Evolutionary conservation across 2,113 vertebrate genomes (phyloP).

Genomic region (Pomatorhinus ruficollis): DNA sequence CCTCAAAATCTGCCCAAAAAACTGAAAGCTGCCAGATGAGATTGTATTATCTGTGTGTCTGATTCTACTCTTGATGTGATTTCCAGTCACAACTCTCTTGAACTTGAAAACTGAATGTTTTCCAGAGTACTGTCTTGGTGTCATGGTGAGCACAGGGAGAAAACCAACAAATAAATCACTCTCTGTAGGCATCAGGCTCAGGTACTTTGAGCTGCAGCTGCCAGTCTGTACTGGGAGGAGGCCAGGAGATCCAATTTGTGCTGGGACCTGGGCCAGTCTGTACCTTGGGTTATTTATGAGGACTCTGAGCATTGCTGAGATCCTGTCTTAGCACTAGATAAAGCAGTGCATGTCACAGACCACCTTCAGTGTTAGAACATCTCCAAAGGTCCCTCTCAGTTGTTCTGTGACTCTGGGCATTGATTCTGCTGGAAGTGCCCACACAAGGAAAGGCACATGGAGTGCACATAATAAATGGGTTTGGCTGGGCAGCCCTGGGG

Average conservation of each 20-base stretch:
- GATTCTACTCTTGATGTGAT: not conserved
- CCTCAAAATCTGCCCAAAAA: not conserved
- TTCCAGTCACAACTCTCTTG: not conserved
- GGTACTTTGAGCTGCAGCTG: not conserved
- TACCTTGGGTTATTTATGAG: not conserved
- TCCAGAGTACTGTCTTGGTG: not conserved
- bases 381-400: not conserved
- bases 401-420: not conserved
- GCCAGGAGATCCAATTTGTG: not conserved
- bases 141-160: fast-evolving
- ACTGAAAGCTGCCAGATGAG: not conserved
- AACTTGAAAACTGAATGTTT: too few relatives aligned
- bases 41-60: not conserved
- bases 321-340: not conserved
- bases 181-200: not conserved
- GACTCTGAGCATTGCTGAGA: not conserved
- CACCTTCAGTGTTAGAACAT: fast-evolving
- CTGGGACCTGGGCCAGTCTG: not conserved
- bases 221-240: not conserved
- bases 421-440: not conserved
- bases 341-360: not conserved
- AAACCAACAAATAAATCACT: not conserved
- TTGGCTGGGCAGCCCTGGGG: not conserved
- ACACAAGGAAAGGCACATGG: not conserved
- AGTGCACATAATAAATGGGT: not conserved